Conservation (phyloP, 1,140 invertebrate genomes). For the Acromyrmex echinatior region DNA sequence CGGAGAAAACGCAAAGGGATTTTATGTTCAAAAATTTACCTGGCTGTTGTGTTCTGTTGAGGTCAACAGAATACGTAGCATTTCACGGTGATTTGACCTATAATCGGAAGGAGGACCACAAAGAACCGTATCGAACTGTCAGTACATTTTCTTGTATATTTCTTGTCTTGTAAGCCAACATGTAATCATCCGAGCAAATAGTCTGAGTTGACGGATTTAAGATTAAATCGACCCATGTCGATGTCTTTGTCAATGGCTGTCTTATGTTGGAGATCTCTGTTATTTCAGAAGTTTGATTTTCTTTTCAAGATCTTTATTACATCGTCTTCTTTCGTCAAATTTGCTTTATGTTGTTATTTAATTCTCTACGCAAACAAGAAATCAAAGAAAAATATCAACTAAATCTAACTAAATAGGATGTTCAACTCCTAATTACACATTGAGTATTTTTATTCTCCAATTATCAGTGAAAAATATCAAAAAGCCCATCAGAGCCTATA, state of each 20-base stretch:
- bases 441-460: too few relatives aligned
- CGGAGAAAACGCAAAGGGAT: background rate
- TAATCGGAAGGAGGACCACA: constrained; percentile 79
- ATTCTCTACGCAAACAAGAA: background rate
- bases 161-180: constrained; percentile 64
- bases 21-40: constrained; percentile 66
- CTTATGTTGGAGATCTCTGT: constrained; percentile 46
- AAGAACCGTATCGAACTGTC: constrained; percentile 77
- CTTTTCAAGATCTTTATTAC: constrained; percentile 24
- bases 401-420: background rate
- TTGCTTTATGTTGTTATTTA: background rate
- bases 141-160: constrained; percentile 72
- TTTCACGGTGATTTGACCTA: constrained; percentile 84
- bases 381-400: background rate
- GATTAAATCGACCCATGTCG: background rate
- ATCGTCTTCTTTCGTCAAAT: background rate
- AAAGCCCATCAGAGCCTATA: too few relatives aligned
- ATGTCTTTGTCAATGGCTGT: constrained; percentile 37
- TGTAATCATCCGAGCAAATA: constrained; percentile 75
- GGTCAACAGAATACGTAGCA: constrained; percentile 76
- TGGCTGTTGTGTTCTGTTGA: constrained; percentile 30
- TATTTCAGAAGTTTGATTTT: constrained; percentile 72
- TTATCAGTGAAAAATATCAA: too few relatives aligned
- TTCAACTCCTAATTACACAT: background rate
- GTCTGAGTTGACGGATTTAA: constrained; percentile 28